Evolutionary conservation across 2,888 invertebrate genomes (phyloP), one percentile per base, ranked within the genome.

Genomic region (Cantharis nigra): DNA sequence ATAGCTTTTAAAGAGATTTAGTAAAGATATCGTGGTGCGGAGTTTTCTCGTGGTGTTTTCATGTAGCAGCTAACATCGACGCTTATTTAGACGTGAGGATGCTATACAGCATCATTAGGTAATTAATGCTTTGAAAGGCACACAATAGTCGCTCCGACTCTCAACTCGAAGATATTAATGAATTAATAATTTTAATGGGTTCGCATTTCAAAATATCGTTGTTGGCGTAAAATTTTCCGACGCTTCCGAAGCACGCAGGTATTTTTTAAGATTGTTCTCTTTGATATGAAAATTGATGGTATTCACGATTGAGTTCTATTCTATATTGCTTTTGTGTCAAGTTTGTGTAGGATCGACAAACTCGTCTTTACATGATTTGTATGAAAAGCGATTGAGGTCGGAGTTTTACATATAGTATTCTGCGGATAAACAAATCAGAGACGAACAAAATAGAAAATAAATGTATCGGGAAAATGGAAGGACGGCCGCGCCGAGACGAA

Each of bases 351-450:
- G 71, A 33, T 74, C 69, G 74, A 49, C 33, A 71, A 75, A 71
- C 64, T 20, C 71, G 69, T 72, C 71, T 71, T 76, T 71, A 76
- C 76, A 71, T 72, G 71, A 72, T 72, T 76, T 76, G 69, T 76
- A 76, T 76, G 76, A 76, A 72, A 76, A 76, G 76, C 65, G 76
- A 76, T 76, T 65, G 76, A 70, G 72, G 69, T 72, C 72, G 64
- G 76, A 72, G 69, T 76, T 62, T 63, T 72, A 70, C 69, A 72
- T 75, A 14, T 7, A 67, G 20, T 30, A 63, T 69, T 77, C 69
- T 28, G 70, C 62, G 77, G 71, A 74, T 74, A 77, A 77, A 77
- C 74, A 77, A 77, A 77, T 74, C 62, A 69, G 49, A 71, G 70
- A 71, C 33, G 33, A 33, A 70, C 65, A 63, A 63, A 64, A 72